Evolutionary conservation across 2,888 invertebrate species (phyloP).

Genomic region (Rhyacophila evoluta): DNA sequence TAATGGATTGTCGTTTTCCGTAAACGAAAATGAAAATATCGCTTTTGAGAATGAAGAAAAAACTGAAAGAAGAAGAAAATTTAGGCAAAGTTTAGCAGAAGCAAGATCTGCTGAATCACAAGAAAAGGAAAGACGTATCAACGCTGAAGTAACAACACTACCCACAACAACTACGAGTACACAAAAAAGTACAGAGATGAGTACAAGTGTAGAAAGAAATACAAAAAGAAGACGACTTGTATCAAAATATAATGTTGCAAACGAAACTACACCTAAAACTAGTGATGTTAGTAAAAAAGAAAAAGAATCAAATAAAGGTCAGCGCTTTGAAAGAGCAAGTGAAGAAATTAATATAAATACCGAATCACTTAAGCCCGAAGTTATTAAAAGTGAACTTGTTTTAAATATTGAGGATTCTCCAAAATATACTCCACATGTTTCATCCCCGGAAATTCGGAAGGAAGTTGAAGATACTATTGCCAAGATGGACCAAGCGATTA

Average conservation of each 20-base stretch:
- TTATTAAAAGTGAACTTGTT: neutral
- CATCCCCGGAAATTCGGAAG: neutral
- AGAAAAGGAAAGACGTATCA: neutral
- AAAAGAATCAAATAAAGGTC: slow-evolving; percentile 30
- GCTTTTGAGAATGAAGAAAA: slow-evolving; percentile 40
- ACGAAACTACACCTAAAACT: slow-evolving; percentile 8
- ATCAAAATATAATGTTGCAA: neutral
- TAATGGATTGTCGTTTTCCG: slow-evolving; percentile 47
- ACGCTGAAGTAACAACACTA: neutral
- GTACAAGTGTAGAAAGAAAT: slow-evolving; percentile 45
- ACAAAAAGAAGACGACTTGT: slow-evolving; percentile 35
- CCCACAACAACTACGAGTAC: slow-evolving; percentile 30
- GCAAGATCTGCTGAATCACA: neutral
- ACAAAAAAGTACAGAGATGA: slow-evolving; percentile 42
- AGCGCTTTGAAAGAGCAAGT: slow-evolving; percentile 48
- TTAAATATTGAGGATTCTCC: neutral
- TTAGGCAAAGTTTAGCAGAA: slow-evolving; percentile 2
- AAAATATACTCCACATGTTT: neutral
- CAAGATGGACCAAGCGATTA: slow-evolving; percentile 64
- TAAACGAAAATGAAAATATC: slow-evolving; percentile 44
- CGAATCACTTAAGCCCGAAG: neutral
- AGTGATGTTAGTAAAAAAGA: neutral
- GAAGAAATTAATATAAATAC: slow-evolving; percentile 37
- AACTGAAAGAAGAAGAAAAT: slow-evolving; percentile 24
- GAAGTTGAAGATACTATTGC: slow-evolving; percentile 59